Base-by-base conservation (phyloP, 2,888 invertebrate genomes). In the Torymus tubicola region DNA sequence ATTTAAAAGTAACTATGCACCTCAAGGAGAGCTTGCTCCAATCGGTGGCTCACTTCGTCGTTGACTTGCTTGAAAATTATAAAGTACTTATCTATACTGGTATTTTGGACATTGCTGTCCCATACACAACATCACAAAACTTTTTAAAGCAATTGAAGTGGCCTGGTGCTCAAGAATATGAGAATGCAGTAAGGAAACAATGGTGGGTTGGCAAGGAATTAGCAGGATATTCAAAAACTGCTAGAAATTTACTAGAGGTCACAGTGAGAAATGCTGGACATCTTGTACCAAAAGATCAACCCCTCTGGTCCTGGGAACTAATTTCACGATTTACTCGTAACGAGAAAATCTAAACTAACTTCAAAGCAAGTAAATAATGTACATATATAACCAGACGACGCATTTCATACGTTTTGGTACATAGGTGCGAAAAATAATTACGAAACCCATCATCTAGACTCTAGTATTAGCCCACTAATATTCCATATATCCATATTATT, bases 91-190 rank as follows among this genome's bases (percentile, higher is more conserved):
- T 97, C 80, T 98, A 98, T 89, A 97, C 95, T 87, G 98, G 98
- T 0, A 98, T 98, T 88, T 89, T 98, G 83, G 98, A 98, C 89
- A 95, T 97, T n/a, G 96, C 96, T 82, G 95, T 96, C 0, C 96
- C 96, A 0, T 96, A 96, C 89, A 96, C 96, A 0, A 88, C 96
- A 79, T 96, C 96, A 0, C 92, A 95, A n/a, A 95, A 94, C 86
- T 96, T 95, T 88, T 91, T 97, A 52, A 92, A 93, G 83, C 86
- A 87, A n/a, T 84, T 92, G 10, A 82, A 86, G 11, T 92, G 91
- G 91, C 81, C 83, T 10, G 87, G 89, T 10, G 85, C 86, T 3
- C 86, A 87, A 10, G 85, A 87, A 4, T 92, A 90, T 83, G 85
- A 86, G 79, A 83, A 80, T 3, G 87, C 90, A 0, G 83, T 81